These are phyloP conservation scores for Cylindroiulus punctatus DNA, from an alignment of 2,888 invertebrate genomes.

Conservation along the genomic window DNA sequence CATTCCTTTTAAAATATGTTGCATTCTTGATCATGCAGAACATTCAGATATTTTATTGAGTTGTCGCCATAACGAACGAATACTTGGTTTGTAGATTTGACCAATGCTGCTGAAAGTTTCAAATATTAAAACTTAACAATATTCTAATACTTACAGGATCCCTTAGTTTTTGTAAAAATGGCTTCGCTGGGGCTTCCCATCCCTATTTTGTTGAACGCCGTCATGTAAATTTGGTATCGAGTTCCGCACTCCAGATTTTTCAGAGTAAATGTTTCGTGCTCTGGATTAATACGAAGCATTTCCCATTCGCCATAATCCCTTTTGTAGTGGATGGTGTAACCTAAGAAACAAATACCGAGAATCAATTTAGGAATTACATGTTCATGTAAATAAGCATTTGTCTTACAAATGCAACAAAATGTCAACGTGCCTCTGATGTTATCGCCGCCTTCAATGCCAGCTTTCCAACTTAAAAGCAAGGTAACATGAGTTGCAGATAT, in stretches of 20 bases:
- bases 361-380: background rate
- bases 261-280: constrained; percentile 59
- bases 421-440: constrained; percentile 49
- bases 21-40: too few species aligned
- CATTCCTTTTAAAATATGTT: too few species aligned
- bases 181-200: constrained; percentile 64
- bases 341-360: constrained; percentile 23
- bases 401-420: background rate
- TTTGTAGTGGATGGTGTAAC: constrained; percentile 59
- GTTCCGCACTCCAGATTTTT: constrained; percentile 65
- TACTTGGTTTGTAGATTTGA: too few species aligned
- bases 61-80: too few species aligned
- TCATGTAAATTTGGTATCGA: constrained; percentile 65
- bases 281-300: constrained; percentile 60
- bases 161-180: constrained; percentile 65
- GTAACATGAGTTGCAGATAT: constrained; percentile 46
- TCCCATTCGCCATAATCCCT: constrained; percentile 59
- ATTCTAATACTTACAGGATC: constrained; percentile 63
- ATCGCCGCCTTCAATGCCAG: constrained; percentile 42
- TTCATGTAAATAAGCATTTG: background rate
- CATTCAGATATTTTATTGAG: too few species aligned
- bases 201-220: constrained; percentile 65
- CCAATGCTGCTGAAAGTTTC: too few species aligned
- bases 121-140: background rate
- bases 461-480: constrained; percentile 53